Conservation (phyloP, 2,113 vertebrate genomes). For the Apodemus speciosus region DNA sequence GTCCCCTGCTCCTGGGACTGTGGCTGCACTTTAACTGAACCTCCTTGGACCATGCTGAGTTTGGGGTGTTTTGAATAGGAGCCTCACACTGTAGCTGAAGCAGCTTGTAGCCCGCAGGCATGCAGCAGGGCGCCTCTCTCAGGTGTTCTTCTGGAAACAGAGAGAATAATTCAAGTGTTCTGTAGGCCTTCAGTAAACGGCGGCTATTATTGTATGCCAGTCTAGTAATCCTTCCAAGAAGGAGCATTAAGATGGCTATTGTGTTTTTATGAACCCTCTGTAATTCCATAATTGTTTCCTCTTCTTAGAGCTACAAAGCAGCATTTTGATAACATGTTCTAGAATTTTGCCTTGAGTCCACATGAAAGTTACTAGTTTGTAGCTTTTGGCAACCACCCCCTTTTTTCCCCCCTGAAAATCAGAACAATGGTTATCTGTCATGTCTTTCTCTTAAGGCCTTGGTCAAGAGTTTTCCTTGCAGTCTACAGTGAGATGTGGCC, state of each 20-base stretch:
- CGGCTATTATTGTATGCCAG: background rate
- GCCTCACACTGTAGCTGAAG: background rate
- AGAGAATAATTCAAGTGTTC: background rate
- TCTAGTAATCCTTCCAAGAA: constrained; percentile 36
- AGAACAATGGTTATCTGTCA: constrained; percentile 40
- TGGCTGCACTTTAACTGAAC: background rate
- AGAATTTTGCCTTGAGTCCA: constrained; percentile 59
- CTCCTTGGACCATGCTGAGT: background rate
- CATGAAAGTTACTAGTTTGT: constrained; percentile 35
- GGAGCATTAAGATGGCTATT: background rate
- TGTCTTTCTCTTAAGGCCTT: background rate
- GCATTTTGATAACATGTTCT: constrained; percentile 60
- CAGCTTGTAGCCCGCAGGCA: background rate
- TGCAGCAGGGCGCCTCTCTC: background rate
- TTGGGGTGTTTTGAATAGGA: background rate
- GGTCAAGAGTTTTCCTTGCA: constrained; percentile 21
- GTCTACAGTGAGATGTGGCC: background rate
- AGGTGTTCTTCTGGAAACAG: background rate
- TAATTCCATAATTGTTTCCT: constrained; percentile 57
- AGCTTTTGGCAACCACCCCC: constrained; percentile 52
- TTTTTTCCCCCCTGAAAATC: background rate
- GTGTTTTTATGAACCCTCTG: constrained; percentile 35
- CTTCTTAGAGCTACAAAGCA: constrained; percentile 37
- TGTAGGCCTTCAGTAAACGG: background rate
- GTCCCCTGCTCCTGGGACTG: background rate